Percentiles rank a stretch among this genome's conserved stretches.
Conservation (phyloP, 1,140 invertebrate genomes). For the Cydia amplana region DNA sequence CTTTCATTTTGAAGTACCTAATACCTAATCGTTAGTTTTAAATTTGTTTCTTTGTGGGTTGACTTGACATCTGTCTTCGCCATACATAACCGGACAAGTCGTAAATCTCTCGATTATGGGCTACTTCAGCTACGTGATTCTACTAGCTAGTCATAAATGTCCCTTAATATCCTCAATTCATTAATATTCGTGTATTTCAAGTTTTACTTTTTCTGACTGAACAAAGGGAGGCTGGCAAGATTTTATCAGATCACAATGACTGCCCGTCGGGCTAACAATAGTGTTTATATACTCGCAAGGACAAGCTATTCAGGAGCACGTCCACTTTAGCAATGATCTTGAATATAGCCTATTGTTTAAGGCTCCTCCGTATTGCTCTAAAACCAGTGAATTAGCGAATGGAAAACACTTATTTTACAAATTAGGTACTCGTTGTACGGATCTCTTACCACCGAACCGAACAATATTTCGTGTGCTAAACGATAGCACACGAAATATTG, state of each 20-base stretch:
- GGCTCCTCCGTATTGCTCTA: not conserved
- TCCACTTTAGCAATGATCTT: constrained; percentile 44
- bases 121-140: not conserved
- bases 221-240: constrained; percentile 53
- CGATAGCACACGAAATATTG: too few relatives aligned
- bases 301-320: constrained; percentile 48
- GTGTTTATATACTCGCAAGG: constrained; percentile 70
- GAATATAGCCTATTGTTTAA: constrained; percentile 43
- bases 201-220: constrained; percentile 28
- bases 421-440: not conserved
- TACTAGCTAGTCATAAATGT: not conserved
- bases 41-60: too few relatives aligned
- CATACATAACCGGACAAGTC: too few relatives aligned
- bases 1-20: too few relatives aligned
- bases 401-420: not conserved
- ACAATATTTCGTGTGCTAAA: not conserved
- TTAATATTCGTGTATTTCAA: not conserved
- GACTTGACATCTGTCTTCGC: too few relatives aligned
- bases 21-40: too few relatives aligned
- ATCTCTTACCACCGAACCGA: not conserved
- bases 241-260: constrained; percentile 66
- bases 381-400: not conserved
- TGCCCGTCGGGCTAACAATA: constrained; percentile 69
- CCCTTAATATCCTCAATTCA: not conserved
- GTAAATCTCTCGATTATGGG: too few relatives aligned